phyloP scores from a whole-genome alignment of 2,113 vertebrate species.

The Motacilla tschutschensis region DNA sequence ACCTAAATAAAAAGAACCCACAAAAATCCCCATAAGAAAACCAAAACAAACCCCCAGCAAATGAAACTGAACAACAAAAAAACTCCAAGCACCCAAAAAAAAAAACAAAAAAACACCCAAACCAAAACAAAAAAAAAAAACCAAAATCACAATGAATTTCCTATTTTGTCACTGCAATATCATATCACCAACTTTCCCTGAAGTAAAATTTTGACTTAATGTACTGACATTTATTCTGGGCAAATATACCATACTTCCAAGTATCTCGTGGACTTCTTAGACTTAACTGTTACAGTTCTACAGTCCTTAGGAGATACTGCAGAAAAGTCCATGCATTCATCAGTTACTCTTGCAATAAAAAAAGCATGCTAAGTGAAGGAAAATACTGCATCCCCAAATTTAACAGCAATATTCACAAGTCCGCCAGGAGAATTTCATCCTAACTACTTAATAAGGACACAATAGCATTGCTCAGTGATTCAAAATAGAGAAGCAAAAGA shows the following conservation, averaged over 20 bases:
- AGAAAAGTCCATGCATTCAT: not conserved
- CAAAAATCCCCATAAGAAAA: not conserved
- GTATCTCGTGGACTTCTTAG: not conserved
- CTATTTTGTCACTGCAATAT: not conserved
- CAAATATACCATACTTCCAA: not conserved
- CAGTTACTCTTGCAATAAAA: not conserved
- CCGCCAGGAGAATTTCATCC: not conserved
- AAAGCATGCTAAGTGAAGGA: not conserved
- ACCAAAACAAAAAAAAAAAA: too few relatives aligned
- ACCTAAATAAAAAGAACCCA: not conserved
- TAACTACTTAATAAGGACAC: not conserved
- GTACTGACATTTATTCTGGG: not conserved
- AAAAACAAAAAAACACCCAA: too few relatives aligned
- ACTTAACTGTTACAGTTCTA: not conserved
- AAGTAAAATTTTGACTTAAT: not conserved
- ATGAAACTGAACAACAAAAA: not conserved
- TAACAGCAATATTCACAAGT: not conserved
- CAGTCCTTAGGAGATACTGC: not conserved
- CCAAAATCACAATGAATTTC: not conserved
- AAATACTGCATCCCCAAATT: not conserved
- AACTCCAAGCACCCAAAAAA: fast-evolving
- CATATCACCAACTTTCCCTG: not conserved
- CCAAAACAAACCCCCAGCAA: not conserved
- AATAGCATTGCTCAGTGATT: not conserved
- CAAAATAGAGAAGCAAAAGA: not conserved